Conservation (phyloP, 2,888 invertebrate species). For the Hemithea aestivaria region DNA sequence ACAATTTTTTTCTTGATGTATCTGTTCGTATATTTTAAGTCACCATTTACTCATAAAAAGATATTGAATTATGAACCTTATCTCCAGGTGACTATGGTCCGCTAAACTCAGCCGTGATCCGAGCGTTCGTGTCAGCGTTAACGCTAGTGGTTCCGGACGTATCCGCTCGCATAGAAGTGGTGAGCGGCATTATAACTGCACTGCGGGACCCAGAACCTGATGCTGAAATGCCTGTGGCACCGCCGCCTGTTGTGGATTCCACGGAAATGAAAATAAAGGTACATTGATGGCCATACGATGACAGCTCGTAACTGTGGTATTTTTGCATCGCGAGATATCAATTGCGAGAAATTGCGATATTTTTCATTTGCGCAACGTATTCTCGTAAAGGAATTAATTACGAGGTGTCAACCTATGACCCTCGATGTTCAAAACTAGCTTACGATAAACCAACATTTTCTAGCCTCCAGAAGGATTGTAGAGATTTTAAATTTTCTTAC, state of each 20-base stretch:
- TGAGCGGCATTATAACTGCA: constrained; percentile 76
- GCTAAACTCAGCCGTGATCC: constrained; percentile 57
- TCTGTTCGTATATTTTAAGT: no score
- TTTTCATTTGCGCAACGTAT: no score
- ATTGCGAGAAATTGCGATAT: no score
- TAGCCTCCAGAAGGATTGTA: no score
- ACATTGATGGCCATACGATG: constrained; percentile 1
- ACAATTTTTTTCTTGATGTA: no score
- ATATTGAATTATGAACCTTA: background rate
- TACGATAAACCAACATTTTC: no score
- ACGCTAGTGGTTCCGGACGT: constrained; percentile 63
- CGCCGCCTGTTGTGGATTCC: constrained; percentile 43
- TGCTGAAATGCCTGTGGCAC: constrained; percentile 36
- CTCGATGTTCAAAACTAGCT: no score
- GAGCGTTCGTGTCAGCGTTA: constrained; percentile 60
- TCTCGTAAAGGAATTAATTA: no score
- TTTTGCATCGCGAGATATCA: background rate
- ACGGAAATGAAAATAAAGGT: constrained; percentile 62
- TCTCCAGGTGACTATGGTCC: constrained; percentile 61
- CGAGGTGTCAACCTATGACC: no score
- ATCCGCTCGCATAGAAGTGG: constrained; percentile 64
- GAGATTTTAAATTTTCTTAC: no score
- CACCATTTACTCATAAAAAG: background rate
- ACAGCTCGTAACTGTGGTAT: no score
- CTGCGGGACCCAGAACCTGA: constrained; percentile 75